Conservation (phyloP, 2,113 vertebrate genomes). For the Dissostichus mawsoni region DNA sequence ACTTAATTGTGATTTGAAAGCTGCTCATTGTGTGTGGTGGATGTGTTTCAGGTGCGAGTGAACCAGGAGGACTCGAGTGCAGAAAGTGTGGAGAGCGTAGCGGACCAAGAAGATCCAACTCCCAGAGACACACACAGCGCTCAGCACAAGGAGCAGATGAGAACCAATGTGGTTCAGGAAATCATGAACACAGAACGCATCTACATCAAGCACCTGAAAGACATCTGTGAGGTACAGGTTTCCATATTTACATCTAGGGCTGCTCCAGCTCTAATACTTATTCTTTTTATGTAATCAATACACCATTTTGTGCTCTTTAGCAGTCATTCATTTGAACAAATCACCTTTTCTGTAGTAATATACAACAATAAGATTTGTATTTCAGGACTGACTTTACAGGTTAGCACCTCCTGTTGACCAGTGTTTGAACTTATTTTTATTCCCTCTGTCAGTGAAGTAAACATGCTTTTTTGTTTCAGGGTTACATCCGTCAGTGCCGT, state of each 20-base stretch:
- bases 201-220: conserved; percentile 97
- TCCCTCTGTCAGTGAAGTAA: not conserved
- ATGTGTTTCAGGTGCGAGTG: conserved; percentile 90
- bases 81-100: conserved; percentile 80
- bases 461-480: conserved; percentile 79
- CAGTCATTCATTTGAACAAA: not conserved
- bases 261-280: not conserved
- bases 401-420: conserved; percentile 67
- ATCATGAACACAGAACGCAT: conserved; percentile 97
- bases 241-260: not conserved
- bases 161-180: conserved; percentile 97
- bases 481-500: conserved; percentile 96
- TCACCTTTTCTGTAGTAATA: not conserved
- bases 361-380: not conserved
- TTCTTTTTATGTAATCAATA: not conserved
- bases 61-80: conserved; percentile 92
- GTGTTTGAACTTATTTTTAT: conserved; percentile 21
- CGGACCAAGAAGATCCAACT: conserved; percentile 83
- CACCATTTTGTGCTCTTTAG: not conserved
- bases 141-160: conserved; percentile 95
- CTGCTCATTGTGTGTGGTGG: conserved; percentile 10
- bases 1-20: not conserved
- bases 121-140: conserved; percentile 83
- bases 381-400: not conserved
- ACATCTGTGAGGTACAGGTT: conserved; percentile 94